Evolutionary conservation across 2,113 vertebrate species (phyloP), one percentile per base, ranked within the genome.

Genomic region (Otocyon megalotis): DNA sequence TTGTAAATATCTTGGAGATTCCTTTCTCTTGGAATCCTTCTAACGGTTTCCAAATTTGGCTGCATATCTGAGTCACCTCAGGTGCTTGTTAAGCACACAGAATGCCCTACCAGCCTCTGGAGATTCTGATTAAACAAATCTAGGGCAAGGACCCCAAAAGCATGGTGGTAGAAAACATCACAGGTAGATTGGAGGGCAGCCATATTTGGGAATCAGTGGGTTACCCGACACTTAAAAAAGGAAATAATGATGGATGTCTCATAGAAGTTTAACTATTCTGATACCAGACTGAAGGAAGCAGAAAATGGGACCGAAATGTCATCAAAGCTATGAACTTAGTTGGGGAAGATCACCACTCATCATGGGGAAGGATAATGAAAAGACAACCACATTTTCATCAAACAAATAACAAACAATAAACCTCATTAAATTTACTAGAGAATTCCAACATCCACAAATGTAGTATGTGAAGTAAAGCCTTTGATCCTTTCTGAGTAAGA

Each of bases 401-500:
- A 67, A 74, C 56, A 63, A 71, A 50, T 50, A 71, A 50, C 58
- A 85, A 77, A 58, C 16, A 60, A 32, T 48, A 83, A 65, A 28
- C 72, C 13, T 65, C 53, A 14, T 65, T 63, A 62, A 19, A 35
- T 93, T 84, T 77, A 67, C 82, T 82, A 87, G 63, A 48, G 85
- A 88, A 30, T 69, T 63, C 58, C 43, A 87, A 54, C n/a, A 62
- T 91, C 53, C 92, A 63, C 35, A 81, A 92, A 88, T 62, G 53
- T 26, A 82, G 28, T 65, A 56, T 7, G 76, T 60, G 58, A 95
- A 94, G 89, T 43, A 72, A 93, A 96, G 37, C 43, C 71, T 94
- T 94, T 24, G 9, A 56, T 94, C 63, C n/a, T 72, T 81, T 54
- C 65, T 83, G 79, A 96, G 82, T 48, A 94, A 37, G 26, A 92